Evolutionary conservation across 2,113 vertebrate species (phyloP), one percentile per base, ranked within the genome.

Genomic region (Archilochus colubris): DNA sequence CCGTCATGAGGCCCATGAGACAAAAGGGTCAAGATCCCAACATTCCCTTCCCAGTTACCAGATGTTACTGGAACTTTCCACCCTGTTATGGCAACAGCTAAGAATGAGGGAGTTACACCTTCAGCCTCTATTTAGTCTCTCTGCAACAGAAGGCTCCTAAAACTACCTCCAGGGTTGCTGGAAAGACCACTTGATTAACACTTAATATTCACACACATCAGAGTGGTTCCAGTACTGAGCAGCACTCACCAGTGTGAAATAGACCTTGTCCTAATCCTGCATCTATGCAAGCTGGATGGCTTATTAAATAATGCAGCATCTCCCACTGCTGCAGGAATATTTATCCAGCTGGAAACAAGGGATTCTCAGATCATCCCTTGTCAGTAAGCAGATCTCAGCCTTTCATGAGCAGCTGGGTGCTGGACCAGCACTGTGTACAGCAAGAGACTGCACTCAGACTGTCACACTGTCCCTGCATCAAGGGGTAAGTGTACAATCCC

Each of bases 301-400:
- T 90, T 91, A 46, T 86, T 96, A 95, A 96, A 95, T 94, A 94
- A 94, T 70, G 80, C 88, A 95, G 68, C 59, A 6, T 54, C 94
- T 95, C 92, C 86, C 50, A 78, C 88, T 86, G 91, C 73, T 69
- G 91, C 55, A 63, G 53, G 61, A 90, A 84, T 70, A 83, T 83
- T 48, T 77, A 92, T 30, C 88, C 91, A 96, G 95, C 75, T 85
- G 85, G 96, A 61, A 95, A 83, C 94, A 86, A 63, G 69, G 63
- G 93, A 66, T 40, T 77, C 79, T 94, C 96, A 94, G 96, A 95
- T 95, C 96, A 85, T 89, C 28, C 78, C 61, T 57, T 84, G 90
- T 80, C 85, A 85, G 90, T 24, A 44, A 80, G 85, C 82, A 82
- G 93, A 89, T 85, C 90, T 36, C 67, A 76, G 79, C 54, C 78